Evolutionary conservation across 2,113 vertebrate species (phyloP), one percentile per base, ranked within the genome.

Genomic region (Orthochromis malagaraziensis): DNA sequence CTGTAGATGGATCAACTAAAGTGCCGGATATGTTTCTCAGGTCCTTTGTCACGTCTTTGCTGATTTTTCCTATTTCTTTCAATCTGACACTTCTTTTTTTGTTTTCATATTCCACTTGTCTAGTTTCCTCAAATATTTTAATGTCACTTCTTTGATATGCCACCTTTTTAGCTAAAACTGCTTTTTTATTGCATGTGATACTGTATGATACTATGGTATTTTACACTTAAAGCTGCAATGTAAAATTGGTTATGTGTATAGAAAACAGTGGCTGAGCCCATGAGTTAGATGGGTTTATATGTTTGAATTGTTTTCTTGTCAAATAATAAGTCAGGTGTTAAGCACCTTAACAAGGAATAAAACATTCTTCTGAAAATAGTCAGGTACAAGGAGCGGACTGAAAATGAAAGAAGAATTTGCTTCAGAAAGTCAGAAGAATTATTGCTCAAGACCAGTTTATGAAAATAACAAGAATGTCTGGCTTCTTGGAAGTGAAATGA

Each of bases 331-430:
- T 70, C 21, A 1, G 0, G 13, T 42, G n/a, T 45, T 42, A 70
- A 0, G 38, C n/a, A 42, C 35, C 35, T 70, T 42, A 0, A 70
- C 19, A 70, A 16, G 35, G 13, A 73, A 73, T 38, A 45, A 14
- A 73, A 42, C 7, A 16, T 42, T 73, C 8, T 42, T 73, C 21
- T 42, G 13, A 73, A 42, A 73, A 4, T 6, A 16, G 38, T 26
- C 65, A 10, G 21, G 21, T 4, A 45, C 13, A 73, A 73, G 13
- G 38, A 45, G 1, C 4, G 0, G 8, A 73, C 7, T 73, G 65
- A 45, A 73, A 73, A 73, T 73, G 21, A 70, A 0, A 42, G 65
- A 42, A 42, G 40, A 70, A 42, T 24, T 42, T 0, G n/a, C n/a
- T 70, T 42, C 3, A 42, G n/a, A 70, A 42, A 70, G 38, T 70